Percentiles rank a stretch among this genome's conserved stretches.
Evolutionary conservation across 2,113 vertebrate genomes (phyloP).

Genomic region (Chaetorhynchus papuensis): DNA sequence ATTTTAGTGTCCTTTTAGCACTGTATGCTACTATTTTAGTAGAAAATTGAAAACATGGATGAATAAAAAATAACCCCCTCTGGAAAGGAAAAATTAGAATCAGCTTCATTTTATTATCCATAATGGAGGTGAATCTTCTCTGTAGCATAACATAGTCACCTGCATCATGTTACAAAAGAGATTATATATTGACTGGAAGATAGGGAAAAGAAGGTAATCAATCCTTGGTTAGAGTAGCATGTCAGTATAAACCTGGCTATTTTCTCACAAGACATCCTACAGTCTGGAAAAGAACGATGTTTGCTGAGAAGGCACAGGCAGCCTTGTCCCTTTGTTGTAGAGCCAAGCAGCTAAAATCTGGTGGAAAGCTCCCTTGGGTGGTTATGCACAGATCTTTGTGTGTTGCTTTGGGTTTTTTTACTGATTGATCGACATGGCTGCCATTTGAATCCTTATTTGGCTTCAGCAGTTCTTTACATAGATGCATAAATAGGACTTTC

Average conservation of each 20-base stretch:
- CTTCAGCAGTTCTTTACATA: background rate
- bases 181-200: background rate
- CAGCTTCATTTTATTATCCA: background rate
- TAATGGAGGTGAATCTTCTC: background rate
- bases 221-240: background rate
- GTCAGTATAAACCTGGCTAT: background rate
- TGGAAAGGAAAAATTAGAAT: background rate
- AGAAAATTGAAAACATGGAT: background rate
- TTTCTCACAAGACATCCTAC: background rate
- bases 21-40: background rate
- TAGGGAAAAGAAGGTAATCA: background rate
- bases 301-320: background rate
- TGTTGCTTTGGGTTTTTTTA: background rate
- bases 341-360: background rate
- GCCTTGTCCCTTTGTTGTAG: background rate
- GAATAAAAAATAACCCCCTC: background rate
- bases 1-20: background rate
- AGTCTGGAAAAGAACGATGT: background rate
- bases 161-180: background rate
- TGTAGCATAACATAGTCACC: background rate
- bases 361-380: background rate
- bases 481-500: background rate
- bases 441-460: background rate
- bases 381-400: background rate
- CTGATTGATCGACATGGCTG: background rate